phyloP scores from a whole-genome alignment of 2,113 vertebrate species.

The Laterallus jamaicensis region DNA sequence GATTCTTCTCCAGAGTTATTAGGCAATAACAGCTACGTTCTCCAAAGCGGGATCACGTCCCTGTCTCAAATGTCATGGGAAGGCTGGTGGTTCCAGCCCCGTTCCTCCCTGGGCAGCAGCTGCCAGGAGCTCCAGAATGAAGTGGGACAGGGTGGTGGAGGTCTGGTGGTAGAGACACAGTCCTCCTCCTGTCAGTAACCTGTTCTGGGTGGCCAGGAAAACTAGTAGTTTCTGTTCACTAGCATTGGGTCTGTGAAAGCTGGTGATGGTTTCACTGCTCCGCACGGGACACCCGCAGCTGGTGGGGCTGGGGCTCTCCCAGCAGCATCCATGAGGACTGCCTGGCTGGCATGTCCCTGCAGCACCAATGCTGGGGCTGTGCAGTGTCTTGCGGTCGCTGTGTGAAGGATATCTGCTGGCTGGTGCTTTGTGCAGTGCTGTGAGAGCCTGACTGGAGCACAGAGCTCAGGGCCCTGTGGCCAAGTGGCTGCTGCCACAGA shows the following conservation, averaged over 20 bases:
- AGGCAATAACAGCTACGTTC: neutral
- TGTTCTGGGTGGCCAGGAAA: neutral
- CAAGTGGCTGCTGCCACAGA: neutral
- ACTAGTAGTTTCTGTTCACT: neutral
- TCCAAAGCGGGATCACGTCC: neutral
- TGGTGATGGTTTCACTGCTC: neutral
- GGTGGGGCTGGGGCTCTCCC: rapidly evolving
- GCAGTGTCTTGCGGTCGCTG: neutral
- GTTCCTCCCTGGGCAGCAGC: neutral
- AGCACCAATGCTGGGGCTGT: neutral
- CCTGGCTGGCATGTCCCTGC: neutral
- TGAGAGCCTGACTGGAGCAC: neutral
- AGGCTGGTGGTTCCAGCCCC: neutral
- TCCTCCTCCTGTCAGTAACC: neutral
- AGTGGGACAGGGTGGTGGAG: neutral
- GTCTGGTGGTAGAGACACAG: neutral
- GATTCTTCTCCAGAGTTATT: neutral
- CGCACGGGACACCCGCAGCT: rapidly evolving
- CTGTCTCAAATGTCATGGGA: neutral
- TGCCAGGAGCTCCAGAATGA: neutral
- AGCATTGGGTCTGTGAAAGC: neutral
- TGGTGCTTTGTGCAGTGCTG: neutral
- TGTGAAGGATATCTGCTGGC: neutral
- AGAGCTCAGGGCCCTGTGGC: neutral
- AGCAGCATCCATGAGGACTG: neutral